Evolutionary conservation across 2,888 invertebrate genomes (phyloP).

Genomic region (Lithophane leautieri): DNA sequence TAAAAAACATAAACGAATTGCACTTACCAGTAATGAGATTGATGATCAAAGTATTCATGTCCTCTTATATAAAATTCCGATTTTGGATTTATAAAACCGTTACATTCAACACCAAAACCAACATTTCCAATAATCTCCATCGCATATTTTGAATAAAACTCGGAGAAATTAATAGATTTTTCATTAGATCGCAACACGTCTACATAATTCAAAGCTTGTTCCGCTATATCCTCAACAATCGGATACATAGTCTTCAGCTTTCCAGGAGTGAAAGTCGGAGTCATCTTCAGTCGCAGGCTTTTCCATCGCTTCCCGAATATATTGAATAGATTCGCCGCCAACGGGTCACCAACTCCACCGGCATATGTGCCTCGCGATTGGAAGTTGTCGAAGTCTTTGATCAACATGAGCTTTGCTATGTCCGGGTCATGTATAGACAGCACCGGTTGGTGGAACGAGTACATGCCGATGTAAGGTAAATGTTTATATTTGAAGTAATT

Average conservation of each 20-base stretch:
- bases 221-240: constrained; percentile 90
- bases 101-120: constrained; percentile 91
- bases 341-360: constrained; percentile 91
- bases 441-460: constrained; percentile 91
- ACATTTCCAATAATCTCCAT: constrained; percentile 91
- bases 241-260: constrained; percentile 92
- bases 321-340: constrained; percentile 91
- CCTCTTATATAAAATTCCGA: constrained; percentile 89
- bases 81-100: constrained; percentile 89
- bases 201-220: constrained; percentile 86
- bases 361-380: constrained; percentile 92
- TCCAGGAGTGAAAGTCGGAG: constrained; percentile 92
- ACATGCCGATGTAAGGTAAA: constrained; percentile 90
- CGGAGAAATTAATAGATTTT: constrained; percentile 87
- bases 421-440: constrained; percentile 91
- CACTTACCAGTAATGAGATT: constrained; percentile 83
- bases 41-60: constrained; percentile 84
- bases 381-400: constrained; percentile 92
- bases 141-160: constrained; percentile 90
- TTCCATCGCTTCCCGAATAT: constrained; percentile 91
- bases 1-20: constrained; percentile 9
- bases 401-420: constrained; percentile 90
- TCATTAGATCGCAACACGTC: constrained; percentile 73
- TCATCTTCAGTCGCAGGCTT: constrained; percentile 90
- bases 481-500: constrained; percentile 89